Percentiles rank a stretch among this genome's conserved stretches.
Conservation (phyloP, 1,140 invertebrate genomes). For the Drusus annulatus region DNA sequence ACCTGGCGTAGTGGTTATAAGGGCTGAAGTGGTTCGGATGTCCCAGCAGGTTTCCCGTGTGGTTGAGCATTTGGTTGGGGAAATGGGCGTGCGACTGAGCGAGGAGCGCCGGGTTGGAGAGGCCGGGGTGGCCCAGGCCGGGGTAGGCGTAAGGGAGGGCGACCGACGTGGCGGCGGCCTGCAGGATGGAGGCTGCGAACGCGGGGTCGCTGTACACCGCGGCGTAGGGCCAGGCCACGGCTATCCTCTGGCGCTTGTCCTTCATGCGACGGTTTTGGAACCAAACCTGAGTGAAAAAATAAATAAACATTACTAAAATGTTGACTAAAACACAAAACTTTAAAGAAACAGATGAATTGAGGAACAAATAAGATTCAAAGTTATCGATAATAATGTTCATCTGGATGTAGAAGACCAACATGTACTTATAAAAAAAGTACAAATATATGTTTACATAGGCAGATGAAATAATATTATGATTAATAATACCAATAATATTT, state of each 20-base stretch:
- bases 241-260: constrained; percentile 94
- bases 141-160: constrained; percentile 75
- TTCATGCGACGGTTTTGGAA: constrained; percentile 99
- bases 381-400: too few relatives aligned
- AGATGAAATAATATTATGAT: too few relatives aligned
- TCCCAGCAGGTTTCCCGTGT: constrained; percentile 66
- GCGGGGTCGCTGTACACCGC: constrained; percentile 94
- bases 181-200: constrained; percentile 91
- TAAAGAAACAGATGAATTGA: too few relatives aligned
- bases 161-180: constrained; percentile 84
- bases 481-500: too few relatives aligned
- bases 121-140: constrained; percentile 67
- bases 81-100: constrained; percentile 64
- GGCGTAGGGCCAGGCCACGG: constrained; percentile 94
- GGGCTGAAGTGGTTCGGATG: constrained; percentile 61
- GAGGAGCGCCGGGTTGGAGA: constrained; percentile 68
- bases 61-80: constrained; percentile 68
- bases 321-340: too few relatives aligned
- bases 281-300: constrained; percentile 86
- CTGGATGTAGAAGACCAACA: too few relatives aligned
- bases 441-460: too few relatives aligned
- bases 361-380: too few relatives aligned
- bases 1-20: constrained; percentile 63
- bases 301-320: neutral
- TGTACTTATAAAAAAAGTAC: too few relatives aligned